Evolutionary conservation across 2,888 invertebrate species (phyloP).

Genomic region (Dichetophora obliterata): DNA sequence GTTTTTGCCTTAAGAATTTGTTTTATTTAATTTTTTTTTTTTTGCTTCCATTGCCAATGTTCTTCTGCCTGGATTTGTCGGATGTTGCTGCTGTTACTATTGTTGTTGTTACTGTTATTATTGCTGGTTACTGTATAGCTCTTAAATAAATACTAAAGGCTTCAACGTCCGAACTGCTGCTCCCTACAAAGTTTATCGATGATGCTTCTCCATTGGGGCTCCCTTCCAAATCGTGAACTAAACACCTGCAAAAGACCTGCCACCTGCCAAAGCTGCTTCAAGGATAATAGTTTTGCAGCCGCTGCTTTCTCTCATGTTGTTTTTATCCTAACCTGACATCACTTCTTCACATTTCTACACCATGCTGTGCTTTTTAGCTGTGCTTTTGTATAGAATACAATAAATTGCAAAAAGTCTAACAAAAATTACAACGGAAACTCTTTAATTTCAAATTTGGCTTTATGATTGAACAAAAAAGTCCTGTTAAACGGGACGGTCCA

Average conservation of each 20-base stretch:
- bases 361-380: too few species aligned
- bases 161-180: neutral
- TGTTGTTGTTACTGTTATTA: conserved; percentile 19
- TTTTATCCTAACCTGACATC: too few species aligned
- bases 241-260: conserved; percentile 3
- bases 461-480: neutral
- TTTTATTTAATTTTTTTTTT: neutral
- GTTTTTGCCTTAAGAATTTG: too few species aligned
- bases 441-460: conserved; percentile 8
- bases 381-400: too few species aligned
- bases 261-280: neutral
- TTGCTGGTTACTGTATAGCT: conserved; percentile 5
- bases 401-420: too few species aligned
- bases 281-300: conserved; percentile 11
- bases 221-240: neutral
- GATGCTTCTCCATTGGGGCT: neutral
- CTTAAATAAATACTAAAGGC: conserved; percentile 2
- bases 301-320: neutral
- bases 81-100: neutral
- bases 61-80: neutral
- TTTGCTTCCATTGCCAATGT: neutral
- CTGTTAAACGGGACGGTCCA: neutral
- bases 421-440: neutral
- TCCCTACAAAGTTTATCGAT: neutral
- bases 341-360: too few species aligned